Base-by-base conservation (phyloP, 2,113 vertebrate species). In the Ardeotis arabs region DNA sequence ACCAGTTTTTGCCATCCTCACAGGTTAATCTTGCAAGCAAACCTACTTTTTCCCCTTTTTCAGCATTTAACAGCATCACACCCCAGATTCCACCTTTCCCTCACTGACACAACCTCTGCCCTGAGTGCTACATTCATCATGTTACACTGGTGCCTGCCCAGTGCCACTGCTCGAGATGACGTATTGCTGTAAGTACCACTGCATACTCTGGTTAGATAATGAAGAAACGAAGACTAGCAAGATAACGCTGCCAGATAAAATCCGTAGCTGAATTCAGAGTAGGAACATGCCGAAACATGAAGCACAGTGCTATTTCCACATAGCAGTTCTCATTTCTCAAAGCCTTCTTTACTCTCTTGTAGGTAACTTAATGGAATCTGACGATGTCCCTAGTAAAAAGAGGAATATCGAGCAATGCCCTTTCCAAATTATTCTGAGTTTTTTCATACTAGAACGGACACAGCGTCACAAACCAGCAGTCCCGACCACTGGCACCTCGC, bases 81-180 rank as follows among this genome's bases (percentile, higher is more conserved):
- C 6, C 10, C 5, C 55, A 84, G 3, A 69, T 17, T 12, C 10
- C 39, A 17, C 29, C 14, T 12, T 90, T 20, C 47, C 21, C 29
- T 17, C 77, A n/a, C 23, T 3, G 5, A 78, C 29, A 13, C 35
- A 74, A 24, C 4, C 41, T 53, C 33, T 35, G 10, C 13, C 56
- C 29, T 27, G n/a, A 25, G 22, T 2, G 17, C 20, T 15, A 28
- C 33, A 6, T 3, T 18, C 45, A 5, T 19, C 4, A 8, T 2
- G 12, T 44, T 20, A 35, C 23, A 12, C 1, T 4, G 28, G 10
- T 63, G 44, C 35, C 25, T n/a, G 28, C 14, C 4, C 23, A 25
- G 23, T 5, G 14, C 28, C 9, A 5, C 0, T 4, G 24, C 25
- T 0, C 4, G 25, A n/a, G 41, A 18, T 3, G 23, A 77, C 0